These are phyloP conservation scores for Ostrea denselamellosa DNA, from an alignment of 1,140 invertebrate genomes.

Conservation along the genomic window DNA sequence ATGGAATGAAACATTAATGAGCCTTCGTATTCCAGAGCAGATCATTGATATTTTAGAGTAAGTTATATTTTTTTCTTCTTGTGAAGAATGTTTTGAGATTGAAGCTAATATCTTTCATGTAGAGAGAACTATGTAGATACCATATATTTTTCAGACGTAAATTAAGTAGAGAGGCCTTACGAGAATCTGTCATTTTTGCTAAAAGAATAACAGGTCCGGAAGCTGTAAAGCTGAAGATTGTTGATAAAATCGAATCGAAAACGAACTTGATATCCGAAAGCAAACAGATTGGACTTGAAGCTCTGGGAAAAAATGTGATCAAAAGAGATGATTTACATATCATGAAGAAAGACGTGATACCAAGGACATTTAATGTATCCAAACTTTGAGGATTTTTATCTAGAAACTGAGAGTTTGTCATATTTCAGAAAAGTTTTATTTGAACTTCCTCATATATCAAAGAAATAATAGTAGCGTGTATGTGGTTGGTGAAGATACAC, in stretches of 20 bases:
- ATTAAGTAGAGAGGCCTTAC: conserved; percentile 11
- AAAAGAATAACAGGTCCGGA: conserved; percentile 44
- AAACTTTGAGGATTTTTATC: neutral
- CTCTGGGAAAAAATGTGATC: conserved; percentile 33
- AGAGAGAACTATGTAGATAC: too few relatives aligned
- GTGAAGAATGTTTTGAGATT: too few relatives aligned
- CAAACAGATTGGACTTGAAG: neutral
- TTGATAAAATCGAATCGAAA: neutral
- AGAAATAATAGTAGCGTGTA: too few relatives aligned
- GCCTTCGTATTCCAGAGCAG: too few relatives aligned
- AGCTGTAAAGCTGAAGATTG: conserved; percentile 39
- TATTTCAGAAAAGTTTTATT: too few relatives aligned
- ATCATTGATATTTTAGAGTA: too few relatives aligned
- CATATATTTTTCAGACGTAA: too few relatives aligned
- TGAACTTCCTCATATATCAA: neutral
- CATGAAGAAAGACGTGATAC: conserved; percentile 46
- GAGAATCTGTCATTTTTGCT: conserved; percentile 44
- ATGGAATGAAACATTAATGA: conserved; percentile 57
- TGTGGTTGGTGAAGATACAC: too few relatives aligned
- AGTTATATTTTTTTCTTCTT: too few relatives aligned
- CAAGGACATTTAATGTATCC: neutral
- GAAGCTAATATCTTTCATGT: too few relatives aligned
- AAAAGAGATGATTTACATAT: conserved; percentile 10
- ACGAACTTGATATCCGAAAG: conserved; percentile 19
- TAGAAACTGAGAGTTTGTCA: too few relatives aligned